These are phyloP conservation scores for Tauraco hartlaubi DNA, from an alignment of 2,797 vertebrate species.

Conservation along the genomic window DNA sequence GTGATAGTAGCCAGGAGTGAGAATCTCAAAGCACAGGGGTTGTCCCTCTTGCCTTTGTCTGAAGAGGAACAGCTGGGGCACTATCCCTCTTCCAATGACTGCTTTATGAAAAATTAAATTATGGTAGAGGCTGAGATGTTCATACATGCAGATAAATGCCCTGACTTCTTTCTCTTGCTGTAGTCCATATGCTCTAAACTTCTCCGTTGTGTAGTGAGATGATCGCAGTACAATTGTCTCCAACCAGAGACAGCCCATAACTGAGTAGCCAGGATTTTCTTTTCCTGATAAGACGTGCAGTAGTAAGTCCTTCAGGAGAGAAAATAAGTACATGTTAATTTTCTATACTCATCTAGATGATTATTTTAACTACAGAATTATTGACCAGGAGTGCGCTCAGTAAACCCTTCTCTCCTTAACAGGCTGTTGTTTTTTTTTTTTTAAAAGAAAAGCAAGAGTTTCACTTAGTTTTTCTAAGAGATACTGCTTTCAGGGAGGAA, in stretches of 20 bases:
- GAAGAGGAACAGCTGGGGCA: neutral
- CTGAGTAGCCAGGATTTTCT: neutral
- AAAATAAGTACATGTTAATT: neutral
- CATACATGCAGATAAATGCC: neutral
- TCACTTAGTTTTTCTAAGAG: neutral
- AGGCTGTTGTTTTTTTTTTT: neutral
- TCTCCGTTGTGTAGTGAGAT: neutral
- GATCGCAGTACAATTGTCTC: neutral
- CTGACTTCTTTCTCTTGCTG: accelerated
- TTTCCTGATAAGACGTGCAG: neutral
- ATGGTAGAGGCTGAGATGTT: neutral
- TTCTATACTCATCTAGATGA: neutral
- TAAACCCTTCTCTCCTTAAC: neutral
- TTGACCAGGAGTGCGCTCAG: neutral
- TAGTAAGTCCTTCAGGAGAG: neutral
- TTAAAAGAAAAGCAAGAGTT: neutral
- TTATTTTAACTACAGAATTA: neutral
- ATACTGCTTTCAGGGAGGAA: neutral
- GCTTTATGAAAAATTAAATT: neutral
- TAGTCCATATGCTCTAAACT: neutral
- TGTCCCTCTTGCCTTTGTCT: neutral
- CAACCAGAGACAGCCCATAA: neutral
- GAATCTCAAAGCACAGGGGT: neutral
- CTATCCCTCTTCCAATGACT: neutral
- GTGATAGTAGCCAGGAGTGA: neutral